These are phyloP conservation scores for Seriola dumerili DNA, from an alignment of 2,113 vertebrate genomes.

Conservation along the genomic window DNA sequence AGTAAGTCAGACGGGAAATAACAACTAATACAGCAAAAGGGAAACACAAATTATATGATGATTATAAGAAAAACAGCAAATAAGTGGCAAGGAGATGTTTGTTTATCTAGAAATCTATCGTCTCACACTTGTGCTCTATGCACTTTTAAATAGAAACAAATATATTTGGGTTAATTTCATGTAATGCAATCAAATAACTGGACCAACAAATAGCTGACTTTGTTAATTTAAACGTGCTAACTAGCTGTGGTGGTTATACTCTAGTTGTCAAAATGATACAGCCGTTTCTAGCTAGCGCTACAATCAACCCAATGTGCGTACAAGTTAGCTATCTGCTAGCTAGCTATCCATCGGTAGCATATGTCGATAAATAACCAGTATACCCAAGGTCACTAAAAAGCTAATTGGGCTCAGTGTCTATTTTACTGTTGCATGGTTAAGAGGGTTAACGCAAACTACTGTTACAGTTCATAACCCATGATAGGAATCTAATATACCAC, in stretches of 20 bases:
- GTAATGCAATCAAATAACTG: background rate
- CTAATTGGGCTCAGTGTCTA: background rate
- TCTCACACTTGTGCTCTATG: background rate
- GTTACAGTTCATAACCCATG: background rate
- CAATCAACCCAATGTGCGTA: constrained; percentile 32
- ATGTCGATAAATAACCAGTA: constrained; percentile 75
- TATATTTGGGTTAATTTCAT: background rate
- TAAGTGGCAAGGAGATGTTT: background rate
- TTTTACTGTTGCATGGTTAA: background rate
- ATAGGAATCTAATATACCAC: constrained; percentile 3
- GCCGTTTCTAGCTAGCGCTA: constrained; percentile 48
- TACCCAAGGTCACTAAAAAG: constrained; percentile 77
- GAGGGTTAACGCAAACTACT: background rate
- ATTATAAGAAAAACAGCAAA: background rate
- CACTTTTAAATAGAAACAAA: background rate
- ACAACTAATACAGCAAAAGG: background rate
- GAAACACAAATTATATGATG: background rate
- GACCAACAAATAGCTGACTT: background rate
- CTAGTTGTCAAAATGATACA: constrained; percentile 58
- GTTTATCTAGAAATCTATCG: background rate
- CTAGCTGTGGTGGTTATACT: background rate
- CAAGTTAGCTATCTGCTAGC: constrained; percentile 41
- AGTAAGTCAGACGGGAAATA: background rate
- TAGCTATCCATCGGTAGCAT: constrained; percentile 68
- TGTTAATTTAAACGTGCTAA: background rate